These are phyloP conservation scores for Falco berigora DNA, from an alignment of 2,797 vertebrate species.

Conservation along the genomic window DNA sequence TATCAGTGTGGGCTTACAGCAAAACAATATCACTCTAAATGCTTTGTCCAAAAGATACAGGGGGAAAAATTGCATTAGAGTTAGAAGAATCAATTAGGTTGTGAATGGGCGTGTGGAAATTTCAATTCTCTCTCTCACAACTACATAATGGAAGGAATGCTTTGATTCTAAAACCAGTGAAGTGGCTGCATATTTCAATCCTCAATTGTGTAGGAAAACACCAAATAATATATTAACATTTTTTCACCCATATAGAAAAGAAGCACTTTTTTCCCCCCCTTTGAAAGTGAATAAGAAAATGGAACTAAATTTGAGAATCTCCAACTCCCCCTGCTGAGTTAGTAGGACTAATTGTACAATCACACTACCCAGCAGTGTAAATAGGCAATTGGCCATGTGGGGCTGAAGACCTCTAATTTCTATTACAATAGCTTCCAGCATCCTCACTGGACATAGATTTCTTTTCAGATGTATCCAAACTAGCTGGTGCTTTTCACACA, in stretches of 20 bases:
- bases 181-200: slow-evolving; percentile 68
- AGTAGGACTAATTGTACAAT: slow-evolving; percentile 3
- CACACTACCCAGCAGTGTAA: background rate
- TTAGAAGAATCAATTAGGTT: slow-evolving; percentile 73
- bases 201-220: slow-evolving; percentile 61
- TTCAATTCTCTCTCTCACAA: slow-evolving; percentile 62
- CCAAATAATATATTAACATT: slow-evolving; percentile 56
- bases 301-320: slow-evolving; percentile 43
- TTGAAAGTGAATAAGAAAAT: slow-evolving; percentile 41
- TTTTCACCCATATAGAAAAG: background rate
- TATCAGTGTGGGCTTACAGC: slow-evolving; percentile 8
- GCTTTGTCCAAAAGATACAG: slow-evolving; percentile 53
- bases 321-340: slow-evolving; percentile 49
- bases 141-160: slow-evolving; percentile 55
- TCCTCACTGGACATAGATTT: background rate
- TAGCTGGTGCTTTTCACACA: background rate
- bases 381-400: background rate
- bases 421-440: background rate
- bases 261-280: slow-evolving; percentile 6
- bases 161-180: slow-evolving; percentile 65
- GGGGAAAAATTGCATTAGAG: slow-evolving; percentile 64
- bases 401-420: background rate
- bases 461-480: background rate
- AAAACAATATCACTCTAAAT: slow-evolving; percentile 31
- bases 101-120: slow-evolving; percentile 67